Evolutionary conservation across 2,888 invertebrate genomes (phyloP).

Genomic region (Metalampra italica): DNA sequence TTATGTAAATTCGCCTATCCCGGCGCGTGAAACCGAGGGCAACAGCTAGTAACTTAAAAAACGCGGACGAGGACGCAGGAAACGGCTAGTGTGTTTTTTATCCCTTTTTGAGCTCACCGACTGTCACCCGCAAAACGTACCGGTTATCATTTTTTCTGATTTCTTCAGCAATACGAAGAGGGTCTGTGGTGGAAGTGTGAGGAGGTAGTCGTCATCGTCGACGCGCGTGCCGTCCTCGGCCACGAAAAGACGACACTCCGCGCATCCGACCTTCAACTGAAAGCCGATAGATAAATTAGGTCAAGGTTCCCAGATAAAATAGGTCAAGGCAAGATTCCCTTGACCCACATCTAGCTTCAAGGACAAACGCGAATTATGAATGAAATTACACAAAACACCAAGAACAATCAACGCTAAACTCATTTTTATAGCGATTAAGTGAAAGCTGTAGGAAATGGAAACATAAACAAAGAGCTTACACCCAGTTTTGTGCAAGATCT

Average conservation of each 20-base stretch:
- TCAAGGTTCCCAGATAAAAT: conserved; percentile 36
- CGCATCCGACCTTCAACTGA: conserved; percentile 70
- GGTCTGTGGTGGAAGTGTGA: conserved; percentile 85
- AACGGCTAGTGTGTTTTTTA: no score
- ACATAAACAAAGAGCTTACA: conserved; percentile 52
- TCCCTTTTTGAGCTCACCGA: no score
- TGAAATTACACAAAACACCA: conserved; percentile 18
- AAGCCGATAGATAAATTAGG: conserved; percentile 43
- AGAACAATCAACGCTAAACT: background rate
- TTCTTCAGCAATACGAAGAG: conserved; percentile 80
- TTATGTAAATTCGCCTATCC: no score
- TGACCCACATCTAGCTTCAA: conserved; percentile 41
- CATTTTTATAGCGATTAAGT: background rate
- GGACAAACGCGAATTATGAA: conserved; percentile 30
- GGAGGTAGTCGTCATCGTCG: conserved; percentile 87
- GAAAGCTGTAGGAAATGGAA: background rate
- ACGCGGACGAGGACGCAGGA: no score
- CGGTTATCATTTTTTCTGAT: conserved; percentile 78
- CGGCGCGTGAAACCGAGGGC: no score
- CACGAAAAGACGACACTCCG: conserved; percentile 73
- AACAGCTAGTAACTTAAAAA: no score
- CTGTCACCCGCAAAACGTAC: conserved; percentile 45
- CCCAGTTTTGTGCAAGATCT: conserved; percentile 84
- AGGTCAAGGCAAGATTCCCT: conserved; percentile 34
- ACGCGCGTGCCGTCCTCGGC: conserved; percentile 84